These are phyloP conservation scores for Brachyptera risi DNA, from an alignment of 2,888 invertebrate species.

Conservation along the genomic window DNA sequence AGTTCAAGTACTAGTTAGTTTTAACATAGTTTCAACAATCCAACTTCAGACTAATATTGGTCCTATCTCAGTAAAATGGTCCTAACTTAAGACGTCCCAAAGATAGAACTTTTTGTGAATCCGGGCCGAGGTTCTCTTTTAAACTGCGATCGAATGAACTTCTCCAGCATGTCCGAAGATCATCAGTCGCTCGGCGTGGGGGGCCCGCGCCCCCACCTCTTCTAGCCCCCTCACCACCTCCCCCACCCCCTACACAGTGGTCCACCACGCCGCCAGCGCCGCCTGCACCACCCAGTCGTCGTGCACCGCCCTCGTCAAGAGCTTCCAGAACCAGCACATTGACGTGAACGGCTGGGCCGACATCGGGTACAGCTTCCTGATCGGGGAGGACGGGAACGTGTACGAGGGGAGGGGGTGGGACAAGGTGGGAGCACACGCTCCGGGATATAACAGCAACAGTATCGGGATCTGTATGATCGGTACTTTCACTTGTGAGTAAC, in stretches of 20 bases:
- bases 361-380: slow-evolving; percentile 48
- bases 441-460: slow-evolving; percentile 44
- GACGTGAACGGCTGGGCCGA: slow-evolving; percentile 43
- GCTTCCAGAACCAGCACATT: slow-evolving; percentile 44
- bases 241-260: slow-evolving; percentile 43
- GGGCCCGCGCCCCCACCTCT: slow-evolving; percentile 39
- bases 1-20: no score
- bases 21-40: no score
- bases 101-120: no score
- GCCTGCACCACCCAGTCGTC: slow-evolving; percentile 39
- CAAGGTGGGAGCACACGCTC: slow-evolving; percentile 45
- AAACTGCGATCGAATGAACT: no score
- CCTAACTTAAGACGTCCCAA: no score
- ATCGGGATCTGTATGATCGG: slow-evolving; percentile 46
- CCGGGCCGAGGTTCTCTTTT: no score
- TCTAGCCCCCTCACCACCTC: slow-evolving; percentile 29
- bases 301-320: slow-evolving; percentile 41
- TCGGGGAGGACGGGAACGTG: slow-evolving; percentile 50
- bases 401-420: slow-evolving; percentile 49
- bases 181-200: slow-evolving; percentile 58
- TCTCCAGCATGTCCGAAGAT: slow-evolving; percentile 49
- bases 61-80: no score
- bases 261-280: slow-evolving; percentile 44
- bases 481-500: slow-evolving; percentile 45
- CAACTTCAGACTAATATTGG: no score